phyloP scores from a whole-genome alignment of 2,888 invertebrate species.

The Heteromyza rotundicornis region DNA sequence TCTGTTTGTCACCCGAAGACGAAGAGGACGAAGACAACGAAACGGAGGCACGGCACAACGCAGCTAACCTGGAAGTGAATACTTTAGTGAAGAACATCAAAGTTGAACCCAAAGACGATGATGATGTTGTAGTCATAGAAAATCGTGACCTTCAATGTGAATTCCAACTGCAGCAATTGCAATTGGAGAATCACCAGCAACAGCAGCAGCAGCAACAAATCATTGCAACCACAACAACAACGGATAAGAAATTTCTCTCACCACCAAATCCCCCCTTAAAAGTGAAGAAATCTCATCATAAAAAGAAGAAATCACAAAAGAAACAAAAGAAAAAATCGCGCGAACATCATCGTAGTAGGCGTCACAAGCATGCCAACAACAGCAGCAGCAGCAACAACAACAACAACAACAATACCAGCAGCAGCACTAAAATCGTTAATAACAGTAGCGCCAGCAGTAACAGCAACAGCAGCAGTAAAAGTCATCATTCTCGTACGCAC shows the following conservation, averaged over 20 bases:
- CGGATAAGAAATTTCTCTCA: slow-evolving; percentile 33
- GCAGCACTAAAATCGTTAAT: too few relatives aligned
- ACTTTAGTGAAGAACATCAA: neutral
- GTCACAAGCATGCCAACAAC: slow-evolving; percentile 49
- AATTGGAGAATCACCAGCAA: too few relatives aligned
- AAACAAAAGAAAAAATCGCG: slow-evolving; percentile 56
- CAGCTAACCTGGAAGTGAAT: slow-evolving; percentile 11
- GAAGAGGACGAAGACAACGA: slow-evolving; percentile 36
- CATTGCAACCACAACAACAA: slow-evolving; percentile 24
- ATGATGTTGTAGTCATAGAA: slow-evolving; percentile 1
- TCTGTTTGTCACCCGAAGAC: slow-evolving; percentile 59
- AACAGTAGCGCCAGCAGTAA: too few relatives aligned
- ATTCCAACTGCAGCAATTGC: neutral
- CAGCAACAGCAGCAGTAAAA: slow-evolving; percentile 26
- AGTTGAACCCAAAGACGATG: slow-evolving; percentile 28
- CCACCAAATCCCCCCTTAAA: slow-evolving; percentile 39
- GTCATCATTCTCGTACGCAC: neutral
- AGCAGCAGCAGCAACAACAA: slow-evolving; percentile 30
- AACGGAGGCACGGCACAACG: slow-evolving; percentile 14
- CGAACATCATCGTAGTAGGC: slow-evolving; percentile 50
- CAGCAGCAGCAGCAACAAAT: slow-evolving; percentile 14
- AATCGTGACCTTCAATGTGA: neutral
- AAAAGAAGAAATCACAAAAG: slow-evolving; percentile 54
- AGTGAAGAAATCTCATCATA: slow-evolving; percentile 44
- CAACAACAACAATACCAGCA: slow-evolving; percentile 25